Evolutionary conservation across 2,888 invertebrate genomes (phyloP).

Genomic region (Cosmia pyralina): DNA sequence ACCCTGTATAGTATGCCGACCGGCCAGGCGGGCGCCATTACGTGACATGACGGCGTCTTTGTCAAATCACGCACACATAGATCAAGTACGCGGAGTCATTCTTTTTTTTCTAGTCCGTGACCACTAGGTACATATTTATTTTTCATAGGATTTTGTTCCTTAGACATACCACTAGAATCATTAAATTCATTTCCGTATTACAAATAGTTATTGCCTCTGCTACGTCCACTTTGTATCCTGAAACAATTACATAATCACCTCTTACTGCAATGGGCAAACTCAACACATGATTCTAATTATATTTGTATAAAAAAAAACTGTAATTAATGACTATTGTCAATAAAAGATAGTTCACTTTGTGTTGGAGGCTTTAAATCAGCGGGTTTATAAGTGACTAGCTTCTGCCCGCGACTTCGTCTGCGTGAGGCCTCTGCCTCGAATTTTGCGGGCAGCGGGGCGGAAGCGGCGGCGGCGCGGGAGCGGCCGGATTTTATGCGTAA

Average conservation of each 20-base stretch:
- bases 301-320: slow-evolving; percentile 26
- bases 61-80: no score
- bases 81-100: no score
- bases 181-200: slow-evolving; percentile 8
- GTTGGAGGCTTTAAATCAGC: neutral
- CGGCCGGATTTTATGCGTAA: no score
- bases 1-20: no score
- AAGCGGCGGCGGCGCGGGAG: no score
- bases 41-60: no score
- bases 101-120: no score
- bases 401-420: no score
- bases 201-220: neutral
- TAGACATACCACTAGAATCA: neutral
- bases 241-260: slow-evolving; percentile 2
- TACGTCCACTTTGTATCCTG: slow-evolving; percentile 2
- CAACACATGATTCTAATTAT: neutral
- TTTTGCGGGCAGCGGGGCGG: no score
- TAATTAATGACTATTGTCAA: slow-evolving; percentile 15
- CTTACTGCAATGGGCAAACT: neutral
- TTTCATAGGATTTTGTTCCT: neutral
- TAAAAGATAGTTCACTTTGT: slow-evolving; percentile 33
- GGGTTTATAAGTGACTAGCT: neutral
- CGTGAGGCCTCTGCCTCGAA: no score
- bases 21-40: no score
- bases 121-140: no score